Base-by-base conservation (phyloP, 2,113 vertebrate species). In the Laterallus jamaicensis region DNA sequence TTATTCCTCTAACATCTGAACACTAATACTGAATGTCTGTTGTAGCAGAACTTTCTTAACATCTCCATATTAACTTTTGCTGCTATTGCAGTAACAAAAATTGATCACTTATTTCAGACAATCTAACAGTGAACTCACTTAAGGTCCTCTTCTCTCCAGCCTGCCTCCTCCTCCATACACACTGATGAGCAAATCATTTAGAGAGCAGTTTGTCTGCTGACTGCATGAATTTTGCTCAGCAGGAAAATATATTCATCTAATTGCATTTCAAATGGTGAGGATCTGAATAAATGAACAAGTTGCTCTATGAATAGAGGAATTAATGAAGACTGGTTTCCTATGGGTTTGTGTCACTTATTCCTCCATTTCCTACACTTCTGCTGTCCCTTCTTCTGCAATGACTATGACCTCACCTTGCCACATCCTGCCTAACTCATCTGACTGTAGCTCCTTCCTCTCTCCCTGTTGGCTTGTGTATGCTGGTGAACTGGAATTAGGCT, bases 161-260 rank as follows among this genome's bases (percentile, higher is more conserved):
- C 26, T n/a, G 78, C 55, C 35, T 91, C 31, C 59, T 87, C 16
- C 49, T 60, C 44, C 62, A 58, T 54, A 76, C 54, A 80, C 39
- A 24, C 28, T 73, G 80, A 90, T 49, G 29, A 96, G 73, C 68
- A 90, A 74, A 92, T 86, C 2, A 67, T 73, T 96, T 77, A 86
- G 40, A 79, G 58, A 70, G n/a, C 26, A 24, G 15, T 37, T 79
- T 84, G 54, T 64, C 75, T 86, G 68, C 78, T 91, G 90, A 82
- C 90, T 92, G 18, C 42, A 73, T 40, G 39, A 84, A 62, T 94
- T 93, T 93, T 87, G 81, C 49, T 79, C 89, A 64, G 67, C 68
- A 63, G 64, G 76, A 88, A 88, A 91, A 92, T 28, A 40, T 28
- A 85, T 91, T 88, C 39, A 64, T 62, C n/a, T 77, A 91, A 82